Conservation (phyloP, 2,113 vertebrate genomes). For the Grantiella picta region DNA sequence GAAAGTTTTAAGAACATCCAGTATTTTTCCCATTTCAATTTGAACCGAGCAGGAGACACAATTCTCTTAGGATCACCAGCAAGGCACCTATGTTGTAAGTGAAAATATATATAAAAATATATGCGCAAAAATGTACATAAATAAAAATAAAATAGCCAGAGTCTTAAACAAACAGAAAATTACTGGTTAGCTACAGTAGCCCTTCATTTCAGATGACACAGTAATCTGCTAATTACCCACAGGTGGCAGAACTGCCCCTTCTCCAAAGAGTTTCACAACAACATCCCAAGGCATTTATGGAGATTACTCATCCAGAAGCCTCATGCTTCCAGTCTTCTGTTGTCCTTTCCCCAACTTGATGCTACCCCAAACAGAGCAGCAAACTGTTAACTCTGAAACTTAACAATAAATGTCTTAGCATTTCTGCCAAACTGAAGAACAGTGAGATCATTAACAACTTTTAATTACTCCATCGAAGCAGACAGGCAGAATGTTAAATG, state of each 20-base stretch:
- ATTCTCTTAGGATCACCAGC: not conserved
- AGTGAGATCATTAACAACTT: not conserved
- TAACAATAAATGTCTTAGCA: not conserved
- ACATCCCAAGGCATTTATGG: not conserved
- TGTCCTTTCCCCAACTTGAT: not conserved
- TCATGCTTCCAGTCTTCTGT: not conserved
- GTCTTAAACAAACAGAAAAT: not conserved
- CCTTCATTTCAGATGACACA: not conserved
- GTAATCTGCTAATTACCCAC: not conserved
- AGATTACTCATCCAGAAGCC: not conserved
- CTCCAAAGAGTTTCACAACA: not conserved
- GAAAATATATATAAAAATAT: not conserved
- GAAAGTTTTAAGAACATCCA: not conserved
- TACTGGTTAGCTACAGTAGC: not conserved
- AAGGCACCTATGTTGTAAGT: not conserved
- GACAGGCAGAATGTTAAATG: not conserved
- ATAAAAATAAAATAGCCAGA: not conserved
- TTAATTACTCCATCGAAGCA: not conserved
- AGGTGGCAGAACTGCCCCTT: not conserved
- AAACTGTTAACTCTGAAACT: not conserved
- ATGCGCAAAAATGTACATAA: rapidly evolving
- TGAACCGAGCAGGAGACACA: not conserved
- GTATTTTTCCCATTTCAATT: not conserved
- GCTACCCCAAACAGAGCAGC: not conserved
- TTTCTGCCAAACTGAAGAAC: not conserved